Base-by-base conservation (phyloP, 2,113 vertebrate species). In the Triplophysa dalaica region DNA sequence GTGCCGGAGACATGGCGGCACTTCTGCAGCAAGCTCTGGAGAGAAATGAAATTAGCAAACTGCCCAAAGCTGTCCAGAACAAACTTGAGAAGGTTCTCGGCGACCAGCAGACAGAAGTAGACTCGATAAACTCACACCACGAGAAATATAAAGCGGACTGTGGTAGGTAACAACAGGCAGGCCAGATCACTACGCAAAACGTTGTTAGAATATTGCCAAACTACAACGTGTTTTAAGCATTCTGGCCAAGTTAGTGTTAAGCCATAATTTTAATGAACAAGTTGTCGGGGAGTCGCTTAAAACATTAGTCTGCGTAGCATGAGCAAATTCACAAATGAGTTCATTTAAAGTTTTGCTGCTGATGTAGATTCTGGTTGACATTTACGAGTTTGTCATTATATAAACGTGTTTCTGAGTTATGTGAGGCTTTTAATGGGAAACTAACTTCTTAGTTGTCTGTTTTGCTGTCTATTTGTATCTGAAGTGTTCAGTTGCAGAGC, bases 91-190 rank as follows among this genome's bases (percentile, higher is more conserved):
- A 95, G 78, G 94, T 95, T 80, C 83, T 99, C 0, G 90, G 93
- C 0, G 96, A 97, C 29, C 94, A 98, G 77, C 96, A 97, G 70
- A 90, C 90, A 54, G 95, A 96, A 87, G 93, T 96, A 75, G 96
- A 97, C 0, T 91, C 85, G 19, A 91, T 98, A 14, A 92, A 90
- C 72, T 93, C 94, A 0, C 88, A 93, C 24, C 94, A 96, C 1
- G 96, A 98, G 89, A 94, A 95, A 8, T 93, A 94, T 79, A 95
- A 95, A 87, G 95, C 96, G 63, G 96, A 99, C 83, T 95, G 94
- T 0, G 97, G 97, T 99, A 69, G 54, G 83, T 78, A 33, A 33
- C 70, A 54, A 10, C 26, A 74, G 6, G 22, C 43, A 58, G 45
- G 61, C 19, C 24, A 76, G 62, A 62, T 9, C 41, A 43, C 41